A percentile compares a stretch with the other conserved stretches of the same genome.
Evolutionary conservation across 2,888 invertebrate species (phyloP).

Genomic region (Cephus runcator): DNA sequence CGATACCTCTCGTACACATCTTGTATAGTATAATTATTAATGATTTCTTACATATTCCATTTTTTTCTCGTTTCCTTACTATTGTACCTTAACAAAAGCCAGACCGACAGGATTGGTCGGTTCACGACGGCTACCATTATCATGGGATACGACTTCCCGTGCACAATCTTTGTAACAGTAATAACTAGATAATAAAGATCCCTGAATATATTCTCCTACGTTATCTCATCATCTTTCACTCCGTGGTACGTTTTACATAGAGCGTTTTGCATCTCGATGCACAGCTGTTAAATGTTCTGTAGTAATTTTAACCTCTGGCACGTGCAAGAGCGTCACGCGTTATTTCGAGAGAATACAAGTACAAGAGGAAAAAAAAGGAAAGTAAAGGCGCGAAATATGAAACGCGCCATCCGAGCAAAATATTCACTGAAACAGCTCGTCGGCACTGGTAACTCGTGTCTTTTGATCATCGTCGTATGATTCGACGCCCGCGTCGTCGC

Average conservation of each 20-base stretch:
- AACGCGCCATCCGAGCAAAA: neutral
- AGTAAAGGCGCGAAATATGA: neutral
- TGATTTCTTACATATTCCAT: neutral
- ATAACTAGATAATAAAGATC: slow-evolving; percentile 62
- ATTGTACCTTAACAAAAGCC: neutral
- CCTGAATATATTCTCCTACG: slow-evolving; percentile 55
- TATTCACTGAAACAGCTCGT: neutral
- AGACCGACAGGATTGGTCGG: neutral
- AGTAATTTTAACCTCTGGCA: neutral
- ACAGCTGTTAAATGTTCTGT: neutral
- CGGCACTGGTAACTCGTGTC: neutral
- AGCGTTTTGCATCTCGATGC: neutral
- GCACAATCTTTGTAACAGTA: slow-evolving; percentile 29
- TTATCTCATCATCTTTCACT: slow-evolving; percentile 29
- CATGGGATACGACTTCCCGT: slow-evolving; percentile 13
- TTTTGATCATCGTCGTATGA: neutral
- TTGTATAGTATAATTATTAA: neutral
- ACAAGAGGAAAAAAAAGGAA: neutral
- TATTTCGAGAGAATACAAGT: neutral
- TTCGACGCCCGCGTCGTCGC: neutral
- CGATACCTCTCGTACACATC: neutral
- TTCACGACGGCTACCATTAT: neutral
- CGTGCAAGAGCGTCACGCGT: neutral
- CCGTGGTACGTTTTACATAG: neutral
- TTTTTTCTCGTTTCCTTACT: neutral